phyloP scores from a whole-genome alignment of 2,888 invertebrate genomes.

The Drosophila prolongata region DNA sequence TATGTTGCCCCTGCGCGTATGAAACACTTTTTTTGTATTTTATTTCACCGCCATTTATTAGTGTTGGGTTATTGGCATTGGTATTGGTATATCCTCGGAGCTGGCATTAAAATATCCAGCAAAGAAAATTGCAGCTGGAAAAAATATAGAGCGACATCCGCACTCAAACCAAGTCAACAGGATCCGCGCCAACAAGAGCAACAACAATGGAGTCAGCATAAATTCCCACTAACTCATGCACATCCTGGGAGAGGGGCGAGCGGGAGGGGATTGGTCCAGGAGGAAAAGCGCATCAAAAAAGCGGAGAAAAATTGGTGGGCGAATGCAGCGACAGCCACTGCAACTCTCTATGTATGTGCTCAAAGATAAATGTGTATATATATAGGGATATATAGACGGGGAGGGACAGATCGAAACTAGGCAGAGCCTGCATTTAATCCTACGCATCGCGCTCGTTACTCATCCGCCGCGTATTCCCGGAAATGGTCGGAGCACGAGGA shows the following conservation, averaged over 20 bases:
- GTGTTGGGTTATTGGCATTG: slow-evolving; percentile 12
- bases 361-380: slow-evolving; percentile 16
- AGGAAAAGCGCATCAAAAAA: slow-evolving; percentile 54
- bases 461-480: slow-evolving; percentile 58
- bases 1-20: slow-evolving; percentile 62
- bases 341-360: slow-evolving; percentile 14
- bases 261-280: neutral
- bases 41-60: slow-evolving; percentile 35
- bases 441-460: slow-evolving; percentile 69
- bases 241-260: neutral
- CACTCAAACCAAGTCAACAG: slow-evolving; percentile 12
- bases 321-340: slow-evolving; percentile 44
- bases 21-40: slow-evolving; percentile 56
- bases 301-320: slow-evolving; percentile 62
- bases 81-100: slow-evolving; percentile 37
- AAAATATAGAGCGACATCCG: slow-evolving; percentile 46
- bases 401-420: slow-evolving; percentile 36
- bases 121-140: slow-evolving; percentile 39
- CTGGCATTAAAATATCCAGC: slow-evolving; percentile 39
- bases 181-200: slow-evolving; percentile 29
- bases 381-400: slow-evolving; percentile 10
- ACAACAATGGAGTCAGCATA: slow-evolving; percentile 26
- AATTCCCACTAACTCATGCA: slow-evolving; percentile 40
- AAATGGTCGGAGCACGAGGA: slow-evolving; percentile 40
- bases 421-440: slow-evolving; percentile 58